These are phyloP conservation scores for Drosophila cracens DNA, from an alignment of 2,888 invertebrate genomes.

Conservation along the genomic window DNA sequence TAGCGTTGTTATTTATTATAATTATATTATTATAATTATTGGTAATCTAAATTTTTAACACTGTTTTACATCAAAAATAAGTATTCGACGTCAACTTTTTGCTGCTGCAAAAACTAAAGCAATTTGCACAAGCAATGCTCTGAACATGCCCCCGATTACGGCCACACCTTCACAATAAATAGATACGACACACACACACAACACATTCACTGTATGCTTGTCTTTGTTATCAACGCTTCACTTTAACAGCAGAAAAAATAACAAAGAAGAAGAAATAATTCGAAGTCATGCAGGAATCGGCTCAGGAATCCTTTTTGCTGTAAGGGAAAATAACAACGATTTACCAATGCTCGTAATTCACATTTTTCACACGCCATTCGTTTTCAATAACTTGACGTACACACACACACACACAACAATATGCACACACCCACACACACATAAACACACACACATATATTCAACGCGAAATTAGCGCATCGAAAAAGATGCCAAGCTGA, in stretches of 20 bases:
- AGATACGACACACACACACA: background rate
- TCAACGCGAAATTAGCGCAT: slow-evolving; percentile 66
- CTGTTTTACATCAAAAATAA: too few species aligned
- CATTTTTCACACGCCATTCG: slow-evolving; percentile 79
- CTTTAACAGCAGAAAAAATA: slow-evolving; percentile 10
- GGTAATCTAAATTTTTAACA: too few species aligned
- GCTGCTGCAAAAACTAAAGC: background rate
- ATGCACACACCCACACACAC: background rate
- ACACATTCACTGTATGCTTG: slow-evolving; percentile 17
- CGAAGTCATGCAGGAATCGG: slow-evolving; percentile 43
- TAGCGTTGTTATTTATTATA: too few species aligned
- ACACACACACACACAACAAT: slow-evolving; percentile 8
- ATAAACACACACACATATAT: background rate
- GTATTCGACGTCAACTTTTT: background rate
- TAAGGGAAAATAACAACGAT: slow-evolving; percentile 26
- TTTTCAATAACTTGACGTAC: slow-evolving; percentile 69
- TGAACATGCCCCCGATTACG: too few species aligned
- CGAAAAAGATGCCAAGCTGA: slow-evolving; percentile 50
- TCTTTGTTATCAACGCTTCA: slow-evolving; percentile 37
- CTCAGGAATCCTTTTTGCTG: slow-evolving; percentile 22
- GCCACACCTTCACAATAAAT: slow-evolving; percentile 3
- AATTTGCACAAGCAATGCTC: background rate
- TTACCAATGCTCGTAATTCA: slow-evolving; percentile 56
- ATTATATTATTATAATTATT: too few species aligned
- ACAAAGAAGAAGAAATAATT: slow-evolving; percentile 32